phyloP scores from a whole-genome alignment of 1,140 invertebrate genomes.

The Oncopodura yosiiana region DNA sequence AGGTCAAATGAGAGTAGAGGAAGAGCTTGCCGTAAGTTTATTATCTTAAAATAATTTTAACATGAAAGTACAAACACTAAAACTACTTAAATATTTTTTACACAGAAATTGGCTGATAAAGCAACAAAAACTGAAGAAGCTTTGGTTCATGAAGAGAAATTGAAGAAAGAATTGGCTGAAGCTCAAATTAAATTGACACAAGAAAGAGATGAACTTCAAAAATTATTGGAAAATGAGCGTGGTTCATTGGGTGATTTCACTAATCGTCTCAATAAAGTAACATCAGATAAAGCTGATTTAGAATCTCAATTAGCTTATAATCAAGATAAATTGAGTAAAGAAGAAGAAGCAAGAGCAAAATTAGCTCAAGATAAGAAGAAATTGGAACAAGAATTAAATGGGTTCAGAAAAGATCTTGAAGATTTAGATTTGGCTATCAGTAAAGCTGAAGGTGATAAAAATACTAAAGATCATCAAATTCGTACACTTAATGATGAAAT shows the following conservation, averaged over 20 bases:
- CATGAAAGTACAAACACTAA: too few relatives aligned
- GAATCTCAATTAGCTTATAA: neutral
- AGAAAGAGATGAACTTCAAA: constrained; percentile 37
- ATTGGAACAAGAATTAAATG: constrained; percentile 80
- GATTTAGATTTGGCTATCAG: constrained; percentile 90
- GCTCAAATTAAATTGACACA: constrained; percentile 2
- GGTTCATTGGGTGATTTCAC: neutral
- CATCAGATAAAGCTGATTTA: neutral
- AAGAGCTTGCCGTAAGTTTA: constrained; percentile 95
- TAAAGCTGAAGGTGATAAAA: constrained; percentile 84
- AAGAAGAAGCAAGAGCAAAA: neutral
- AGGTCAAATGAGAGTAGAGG: constrained; percentile 66
- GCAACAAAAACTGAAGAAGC: constrained; percentile 9
- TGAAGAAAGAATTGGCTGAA: constrained; percentile 44
- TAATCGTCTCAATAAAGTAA: neutral
- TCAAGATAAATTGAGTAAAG: neutral
- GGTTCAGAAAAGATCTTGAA: constrained; percentile 94
- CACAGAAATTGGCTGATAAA: constrained; percentile 16
- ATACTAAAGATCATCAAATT: constrained; percentile 97
- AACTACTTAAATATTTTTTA: too few relatives aligned
- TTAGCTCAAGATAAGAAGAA: constrained; percentile 68
- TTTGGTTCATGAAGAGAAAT: constrained; percentile 45
- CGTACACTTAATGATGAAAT: constrained; percentile 97
- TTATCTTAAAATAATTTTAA: too few relatives aligned
- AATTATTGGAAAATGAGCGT: constrained; percentile 15